phyloP scores from a whole-genome alignment of 2,797 vertebrate genomes.

The Lophius americanus region DNA sequence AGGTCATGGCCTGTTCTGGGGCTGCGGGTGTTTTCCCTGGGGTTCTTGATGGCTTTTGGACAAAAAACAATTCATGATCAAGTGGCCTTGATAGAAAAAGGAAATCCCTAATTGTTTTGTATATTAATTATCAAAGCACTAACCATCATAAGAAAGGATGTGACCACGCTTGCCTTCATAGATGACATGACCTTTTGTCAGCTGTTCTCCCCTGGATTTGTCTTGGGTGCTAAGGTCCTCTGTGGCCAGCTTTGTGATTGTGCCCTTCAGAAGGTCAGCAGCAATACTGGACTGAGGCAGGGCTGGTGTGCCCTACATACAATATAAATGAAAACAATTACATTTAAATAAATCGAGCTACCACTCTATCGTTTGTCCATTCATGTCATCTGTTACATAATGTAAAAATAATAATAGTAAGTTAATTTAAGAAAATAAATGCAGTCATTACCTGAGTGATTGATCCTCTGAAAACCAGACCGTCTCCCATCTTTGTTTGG shows the following conservation, averaged over 20 bases:
- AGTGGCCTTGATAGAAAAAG: not conserved
- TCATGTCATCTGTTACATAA: not conserved
- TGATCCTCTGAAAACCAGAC: slow-evolving; percentile 87
- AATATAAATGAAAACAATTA: not conserved
- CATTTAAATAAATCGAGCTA: not conserved
- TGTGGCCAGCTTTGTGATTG: slow-evolving; percentile 89
- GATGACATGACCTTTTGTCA: slow-evolving; percentile 94
- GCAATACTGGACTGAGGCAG: slow-evolving; percentile 90
- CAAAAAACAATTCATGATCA: not conserved
- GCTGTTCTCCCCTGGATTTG: slow-evolving; percentile 88
- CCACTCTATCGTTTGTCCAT: not conserved
- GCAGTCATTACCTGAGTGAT: slow-evolving; percentile 89
- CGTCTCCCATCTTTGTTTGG: slow-evolving; percentile 87
- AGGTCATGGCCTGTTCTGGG: slow-evolving; percentile 91
- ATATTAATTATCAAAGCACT: slow-evolving; percentile 4
- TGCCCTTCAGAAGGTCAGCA: slow-evolving; percentile 91
- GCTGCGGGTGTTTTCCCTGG: slow-evolving; percentile 94
- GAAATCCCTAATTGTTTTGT: not conserved
- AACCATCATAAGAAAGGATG: slow-evolving; percentile 89
- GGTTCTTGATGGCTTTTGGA: slow-evolving; percentile 91
- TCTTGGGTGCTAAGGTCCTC: slow-evolving; percentile 91
- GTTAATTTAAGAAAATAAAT: not conserved
- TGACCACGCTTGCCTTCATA: slow-evolving; percentile 98
- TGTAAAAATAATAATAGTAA: not conserved
- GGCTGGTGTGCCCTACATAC: slow-evolving; percentile 90